phyloP scores from a whole-genome alignment of 2,888 invertebrate genomes.

The Epistrophe grossulariae region DNA sequence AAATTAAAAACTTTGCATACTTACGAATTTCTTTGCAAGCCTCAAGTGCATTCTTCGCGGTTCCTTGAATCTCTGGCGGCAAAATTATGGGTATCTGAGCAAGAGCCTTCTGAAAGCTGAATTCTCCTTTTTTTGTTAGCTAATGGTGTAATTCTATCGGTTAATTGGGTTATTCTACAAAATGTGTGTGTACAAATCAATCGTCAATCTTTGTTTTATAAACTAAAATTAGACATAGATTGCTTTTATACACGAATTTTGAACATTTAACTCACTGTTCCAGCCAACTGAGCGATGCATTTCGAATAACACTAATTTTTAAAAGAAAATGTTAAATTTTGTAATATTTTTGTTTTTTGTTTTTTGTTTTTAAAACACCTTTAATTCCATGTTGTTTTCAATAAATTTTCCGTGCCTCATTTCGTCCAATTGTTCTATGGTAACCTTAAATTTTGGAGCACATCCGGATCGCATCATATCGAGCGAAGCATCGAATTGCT shows the following conservation, averaged over 20 bases:
- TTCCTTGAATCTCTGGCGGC: conserved; percentile 79
- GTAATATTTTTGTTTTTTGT: not conserved
- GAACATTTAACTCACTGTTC: conserved; percentile 78
- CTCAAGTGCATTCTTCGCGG: conserved; percentile 77
- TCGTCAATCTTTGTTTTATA: not conserved
- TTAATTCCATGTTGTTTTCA: conserved; percentile 79
- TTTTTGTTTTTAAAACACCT: conserved; percentile 76
- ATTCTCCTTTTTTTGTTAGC: conserved; percentile 81
- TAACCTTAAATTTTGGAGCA: conserved; percentile 80
- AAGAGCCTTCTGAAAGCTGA: conserved; percentile 79
- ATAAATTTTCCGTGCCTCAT: conserved; percentile 80
- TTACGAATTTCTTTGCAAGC: conserved; percentile 81
- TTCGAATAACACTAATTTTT: conserved; percentile 80
- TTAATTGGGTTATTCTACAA: conserved; percentile 4
- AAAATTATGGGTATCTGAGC: conserved; percentile 81
- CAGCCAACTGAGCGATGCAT: conserved; percentile 81
- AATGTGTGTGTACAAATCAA: conserved; percentile 18
- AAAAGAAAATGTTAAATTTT: conserved; percentile 25
- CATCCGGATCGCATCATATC: conserved; percentile 82
- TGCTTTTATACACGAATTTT: not conserved
- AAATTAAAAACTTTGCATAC: conserved; percentile 60
- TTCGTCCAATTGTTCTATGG: conserved; percentile 78
- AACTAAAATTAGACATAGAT: not conserved
- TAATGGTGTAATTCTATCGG: conserved; percentile 42
- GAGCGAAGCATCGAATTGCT: conserved; percentile 81